Conservation (phyloP, 2,888 invertebrate species). For the Lottia scabra region DNA sequence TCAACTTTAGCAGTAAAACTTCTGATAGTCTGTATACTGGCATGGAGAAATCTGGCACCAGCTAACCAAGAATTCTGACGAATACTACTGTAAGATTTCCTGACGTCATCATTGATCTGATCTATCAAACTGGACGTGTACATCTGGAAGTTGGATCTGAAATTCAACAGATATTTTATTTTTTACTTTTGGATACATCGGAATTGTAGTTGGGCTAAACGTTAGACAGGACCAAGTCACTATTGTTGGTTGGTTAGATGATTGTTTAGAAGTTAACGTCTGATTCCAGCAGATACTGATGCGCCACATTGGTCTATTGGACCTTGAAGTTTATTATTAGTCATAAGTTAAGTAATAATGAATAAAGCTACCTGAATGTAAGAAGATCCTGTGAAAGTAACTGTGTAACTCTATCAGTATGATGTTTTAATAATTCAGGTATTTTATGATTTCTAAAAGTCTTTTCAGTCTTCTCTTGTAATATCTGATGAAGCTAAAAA, state of each 20-base stretch:
- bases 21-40: conserved; percentile 43
- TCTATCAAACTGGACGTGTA: conserved; percentile 55
- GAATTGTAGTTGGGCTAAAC: too few species aligned
- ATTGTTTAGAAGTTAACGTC: too few species aligned
- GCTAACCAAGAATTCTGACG: conserved; percentile 59
- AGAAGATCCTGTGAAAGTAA: conserved; percentile 46
- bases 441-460: conserved; percentile 43
- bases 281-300: too few species aligned
- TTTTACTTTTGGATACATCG: too few species aligned
- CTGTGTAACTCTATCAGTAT: conserved; percentile 43
- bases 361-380: conserved; percentile 43
- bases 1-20: conserved; percentile 35
- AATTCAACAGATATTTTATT: conserved; percentile 8
- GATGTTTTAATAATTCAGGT: conserved; percentile 40
- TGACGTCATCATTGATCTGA: conserved; percentile 54
- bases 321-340: too few species aligned
- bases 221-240: too few species aligned
- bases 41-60: conserved; percentile 59
- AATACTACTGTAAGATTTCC: conserved; percentile 58
- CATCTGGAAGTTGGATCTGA: conserved; percentile 55
- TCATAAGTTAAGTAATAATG: background rate
- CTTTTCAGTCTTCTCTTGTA: conserved; percentile 42
- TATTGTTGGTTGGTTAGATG: too few species aligned
- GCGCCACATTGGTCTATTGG: too few species aligned
- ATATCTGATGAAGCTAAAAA: conserved; percentile 38